phyloP scores from a whole-genome alignment of 2,797 vertebrate species.

The Sternotherus odoratus region DNA sequence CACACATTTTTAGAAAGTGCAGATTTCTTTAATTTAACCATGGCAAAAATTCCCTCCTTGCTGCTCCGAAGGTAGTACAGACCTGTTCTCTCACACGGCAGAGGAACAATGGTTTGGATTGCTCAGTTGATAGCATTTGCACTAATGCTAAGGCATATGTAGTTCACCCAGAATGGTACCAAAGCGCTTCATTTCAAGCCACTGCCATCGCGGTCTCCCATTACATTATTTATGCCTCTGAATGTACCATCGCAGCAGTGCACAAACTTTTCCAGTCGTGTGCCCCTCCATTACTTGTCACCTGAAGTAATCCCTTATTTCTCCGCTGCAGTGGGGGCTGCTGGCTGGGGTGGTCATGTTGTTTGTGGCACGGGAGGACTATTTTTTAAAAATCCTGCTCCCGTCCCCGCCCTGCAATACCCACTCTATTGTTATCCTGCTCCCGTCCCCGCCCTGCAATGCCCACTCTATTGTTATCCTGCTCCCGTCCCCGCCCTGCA shows the following conservation, averaged over 20 bases:
- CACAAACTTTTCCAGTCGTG: not conserved
- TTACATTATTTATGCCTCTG: not conserved
- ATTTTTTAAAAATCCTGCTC: not conserved
- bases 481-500: not conserved
- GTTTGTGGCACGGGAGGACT: not conserved
- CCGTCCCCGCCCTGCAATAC: not conserved
- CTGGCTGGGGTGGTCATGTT: too few species aligned
- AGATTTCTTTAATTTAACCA: not conserved
- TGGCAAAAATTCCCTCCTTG: not conserved
- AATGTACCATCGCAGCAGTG: not conserved
- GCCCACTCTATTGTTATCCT: not conserved
- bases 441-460: not conserved
- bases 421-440: not conserved
- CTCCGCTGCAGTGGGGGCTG: not conserved
- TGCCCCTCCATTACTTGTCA: not conserved
- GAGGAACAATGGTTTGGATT: not conserved
- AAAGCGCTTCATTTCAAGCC: accelerated
- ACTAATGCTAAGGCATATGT: accelerated
- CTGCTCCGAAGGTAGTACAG: not conserved
- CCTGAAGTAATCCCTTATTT: not conserved
- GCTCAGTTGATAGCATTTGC: accelerated
- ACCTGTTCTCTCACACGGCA: not conserved
- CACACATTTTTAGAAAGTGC: accelerated
- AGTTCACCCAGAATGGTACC: accelerated
- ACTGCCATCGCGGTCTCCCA: accelerated